Base-by-base conservation (phyloP, 2,113 vertebrate genomes). In the Urocolius indicus region DNA sequence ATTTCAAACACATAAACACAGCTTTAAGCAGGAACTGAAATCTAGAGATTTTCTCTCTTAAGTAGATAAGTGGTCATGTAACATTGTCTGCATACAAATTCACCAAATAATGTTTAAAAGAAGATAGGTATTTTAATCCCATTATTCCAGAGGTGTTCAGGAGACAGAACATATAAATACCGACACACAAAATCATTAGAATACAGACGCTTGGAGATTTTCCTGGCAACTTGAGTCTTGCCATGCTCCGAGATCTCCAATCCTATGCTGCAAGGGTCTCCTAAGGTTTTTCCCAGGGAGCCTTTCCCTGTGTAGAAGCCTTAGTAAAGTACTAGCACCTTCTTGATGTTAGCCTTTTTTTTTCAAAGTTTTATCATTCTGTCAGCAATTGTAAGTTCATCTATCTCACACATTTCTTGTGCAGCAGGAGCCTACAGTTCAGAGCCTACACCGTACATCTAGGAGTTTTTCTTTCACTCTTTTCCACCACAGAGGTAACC, bases 121-220 rank as follows among this genome's bases (percentile, higher is more conserved):
- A 91, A 75, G 19, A 22, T 11, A 62, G 20, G 21, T n/a, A 41
- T 62, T 78, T 91, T 49, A 3, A 49, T 32, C 8, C 16, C 13
- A 18, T 46, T 11, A 65, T 51, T 89, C 36, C 13, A 23, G 13
- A 52, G 18, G n/a, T 17, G 6, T n/a, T 45, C 45, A 49, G 54
- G 15, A 65, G 16, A 45, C 0, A 54, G 14, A 69, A 30, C 0
- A 2, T 51, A 8, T 13, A 58, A 77, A 46, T 1, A 1, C 19
- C 54, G 24, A 22, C 6, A 54, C 12, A 41, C 10, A 76, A 65
- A 68, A 30, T 6, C 15, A 58, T 19, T 55, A 38, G 11, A 77
- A 63, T n/a, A 79, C 5, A 41, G 41, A n/a, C 2, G 27, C 29
- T 14, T 38, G 17, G 17, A 75, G 23, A 57, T 6, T 54, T 68